Base-by-base conservation (phyloP, 2,888 invertebrate species). In the Dicyrtomina minuta region DNA sequence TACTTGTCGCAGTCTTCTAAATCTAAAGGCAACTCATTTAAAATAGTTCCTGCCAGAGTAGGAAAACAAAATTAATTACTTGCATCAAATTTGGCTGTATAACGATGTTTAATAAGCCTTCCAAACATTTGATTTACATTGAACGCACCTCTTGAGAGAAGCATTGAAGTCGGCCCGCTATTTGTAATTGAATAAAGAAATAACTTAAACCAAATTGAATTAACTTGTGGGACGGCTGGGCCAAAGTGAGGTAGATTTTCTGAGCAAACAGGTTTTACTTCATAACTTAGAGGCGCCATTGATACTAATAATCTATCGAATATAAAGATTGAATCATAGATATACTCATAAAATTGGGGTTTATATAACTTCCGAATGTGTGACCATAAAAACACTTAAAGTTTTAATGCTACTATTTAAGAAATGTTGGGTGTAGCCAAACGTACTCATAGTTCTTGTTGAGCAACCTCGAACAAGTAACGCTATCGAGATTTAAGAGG, bases 181-280 rank as follows among this genome's bases (percentile, higher is more conserved):
- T 90, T 89, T 46, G 90, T 92, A 76, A 90, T 85, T 81, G 91
- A 89, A 84, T 96, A 96, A 66, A 94, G 85, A 82, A 91, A 96
- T 65, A 97, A 84, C 80, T 93, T 90, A 83, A 94, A 93, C 96
- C 96, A 96, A 67, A 93, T 88, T 53, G 94, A 90, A 80, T 91
- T 88, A 64, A 90, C 88, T 84, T 95, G 95, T 61, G 93, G 91
- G 73, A 92, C 90, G 41, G 92, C 89, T 67, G 96, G 95, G 0
- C 96, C 96, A 78, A 96, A 86, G 84, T 94, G 93, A 26, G 94
- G 91, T 74, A 95, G 89, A 61, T 88, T 82, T 78, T 85, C 83
- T 82, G 88, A 85, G 79, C 87, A 82, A 81, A 90, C 84, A 81
- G 92, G 88, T 69, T 89, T 86, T 26, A 92, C 90, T 82, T 92